Evolutionary conservation across 2,797 vertebrate species (phyloP), one percentile per base, ranked within the genome.

Genomic region (Poeciliopsis presidionis): DNA sequence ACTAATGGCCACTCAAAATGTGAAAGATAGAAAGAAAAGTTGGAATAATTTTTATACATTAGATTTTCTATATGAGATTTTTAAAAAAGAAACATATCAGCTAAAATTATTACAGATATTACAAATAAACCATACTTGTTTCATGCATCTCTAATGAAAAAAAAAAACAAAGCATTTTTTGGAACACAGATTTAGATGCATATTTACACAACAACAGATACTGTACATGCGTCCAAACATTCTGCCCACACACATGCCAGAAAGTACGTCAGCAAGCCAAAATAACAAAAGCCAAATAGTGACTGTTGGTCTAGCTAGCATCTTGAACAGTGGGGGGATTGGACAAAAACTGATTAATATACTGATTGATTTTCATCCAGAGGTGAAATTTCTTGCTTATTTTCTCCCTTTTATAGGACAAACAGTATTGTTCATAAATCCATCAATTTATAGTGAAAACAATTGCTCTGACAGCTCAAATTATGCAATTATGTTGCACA

Each of bases 271-370:
- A 55, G 39, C 47, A 72, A 78, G 49, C 33, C 63, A 84, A 79
- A 83, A 69, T 71, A 20, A 75, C 69, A 65, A 28, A 41, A 72
- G 28, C n/a, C 20, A 16, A 33, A n/a, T 53, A 45, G 43, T 41
- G 36, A 80, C 25, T 81, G 87, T 90, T 90, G 88, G 81, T 90
- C 75, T 0, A 87, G 84, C 76, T 89, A 90, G 86, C 30, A 53
- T 43, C 12, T 28, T 22, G 4, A 25, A 41, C 13, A 72, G 5
- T 33, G 1, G 45, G 25, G 53, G 53, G 3, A 8, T 55, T 72
- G 16, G 18, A 61, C 20, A 7, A 71, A 61, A 6, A 41, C 51
- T 11, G 0, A 43, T 51, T 0, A 13, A 36, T 18, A 72, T 22
- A 28, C 28, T 57, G 36, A 36, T 36, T 4, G 36, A 36, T 36